Conservation (phyloP, 2,797 vertebrate genomes). For the Enteromius fasciolatus region DNA sequence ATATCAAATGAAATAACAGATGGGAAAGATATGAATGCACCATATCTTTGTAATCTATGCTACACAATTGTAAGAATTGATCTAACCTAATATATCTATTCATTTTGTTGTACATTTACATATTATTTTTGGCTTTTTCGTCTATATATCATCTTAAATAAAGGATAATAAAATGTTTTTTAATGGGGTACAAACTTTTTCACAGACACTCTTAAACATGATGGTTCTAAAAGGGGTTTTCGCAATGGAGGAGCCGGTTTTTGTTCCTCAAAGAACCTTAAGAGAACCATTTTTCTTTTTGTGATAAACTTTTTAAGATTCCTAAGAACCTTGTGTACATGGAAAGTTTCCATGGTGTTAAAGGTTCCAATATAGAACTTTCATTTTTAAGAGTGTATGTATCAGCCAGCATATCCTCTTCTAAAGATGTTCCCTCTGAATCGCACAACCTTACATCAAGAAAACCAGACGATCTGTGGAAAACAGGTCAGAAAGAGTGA, state of each 20-base stretch:
- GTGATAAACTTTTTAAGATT: neutral
- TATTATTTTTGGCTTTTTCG: constrained; percentile 15
- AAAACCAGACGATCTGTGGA: constrained; percentile 62
- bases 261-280: constrained; percentile 1
- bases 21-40: constrained; percentile 42
- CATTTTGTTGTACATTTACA: constrained; percentile 49
- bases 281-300: neutral
- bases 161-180: constrained; percentile 21
- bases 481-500: constrained; percentile 70
- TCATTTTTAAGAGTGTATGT: constrained; percentile 25
- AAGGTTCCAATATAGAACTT: neutral
- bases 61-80: constrained; percentile 55
- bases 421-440: constrained; percentile 29
- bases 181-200: neutral
- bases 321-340: neutral
- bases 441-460: constrained; percentile 49
- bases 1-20: constrained; percentile 39
- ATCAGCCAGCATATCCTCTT: constrained; percentile 26
- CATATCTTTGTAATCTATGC: constrained; percentile 39
- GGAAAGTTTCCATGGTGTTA: neutral
- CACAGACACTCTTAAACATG: neutral
- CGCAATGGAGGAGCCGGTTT: neutral
- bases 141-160: constrained; percentile 3
- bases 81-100: constrained; percentile 42
- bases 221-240: neutral